phyloP scores from a whole-genome alignment of 30 jellyfish, hydroid and myxozoan genomes.

The Pelagia noctiluca region DNA sequence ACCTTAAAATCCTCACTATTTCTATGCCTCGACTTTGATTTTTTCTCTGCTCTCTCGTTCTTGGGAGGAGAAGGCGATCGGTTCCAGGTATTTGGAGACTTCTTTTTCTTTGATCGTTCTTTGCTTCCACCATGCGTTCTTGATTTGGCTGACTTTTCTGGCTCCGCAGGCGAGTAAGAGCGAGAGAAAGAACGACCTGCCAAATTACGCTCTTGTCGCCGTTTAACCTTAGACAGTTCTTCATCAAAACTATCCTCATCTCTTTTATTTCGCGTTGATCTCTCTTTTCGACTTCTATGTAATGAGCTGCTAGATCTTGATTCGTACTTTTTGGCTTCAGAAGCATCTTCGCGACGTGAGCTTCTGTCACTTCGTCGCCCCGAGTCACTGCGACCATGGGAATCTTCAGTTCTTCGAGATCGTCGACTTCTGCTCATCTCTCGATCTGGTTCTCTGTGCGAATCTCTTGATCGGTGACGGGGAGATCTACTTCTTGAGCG shows the following conservation, averaged over 20 bases:
- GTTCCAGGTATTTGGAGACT: slow-evolving; percentile 23
- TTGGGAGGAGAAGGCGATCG: slow-evolving; percentile 65
- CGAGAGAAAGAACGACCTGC: background rate
- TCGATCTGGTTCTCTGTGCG: slow-evolving; percentile 5
- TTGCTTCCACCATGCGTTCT: background rate
- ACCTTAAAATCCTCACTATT: background rate
- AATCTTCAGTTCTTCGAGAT: slow-evolving; percentile 2
- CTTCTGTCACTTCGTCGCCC: slow-evolving; percentile 2
- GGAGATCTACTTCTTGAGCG: background rate
- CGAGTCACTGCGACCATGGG: slow-evolving; percentile 13
- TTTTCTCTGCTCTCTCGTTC: slow-evolving; percentile 11
- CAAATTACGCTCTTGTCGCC: background rate
- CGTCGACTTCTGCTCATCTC: slow-evolving; percentile 43
- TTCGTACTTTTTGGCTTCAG: slow-evolving; percentile 7
- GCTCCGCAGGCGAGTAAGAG: background rate
- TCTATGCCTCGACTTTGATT: slow-evolving; percentile 6
- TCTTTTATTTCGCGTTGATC: slow-evolving; percentile 28
- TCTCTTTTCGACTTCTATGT: slow-evolving; percentile 12
- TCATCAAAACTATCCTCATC: slow-evolving; percentile 8
- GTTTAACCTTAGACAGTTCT: background rate
- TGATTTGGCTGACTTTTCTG: background rate
- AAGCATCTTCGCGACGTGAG: slow-evolving; percentile 20
- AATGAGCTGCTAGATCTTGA: slow-evolving; percentile 17
- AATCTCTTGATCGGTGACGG: background rate
- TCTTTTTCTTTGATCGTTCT: background rate